phyloP scores from a whole-genome alignment of 2,113 vertebrate species.

The Sapajus apella region DNA sequence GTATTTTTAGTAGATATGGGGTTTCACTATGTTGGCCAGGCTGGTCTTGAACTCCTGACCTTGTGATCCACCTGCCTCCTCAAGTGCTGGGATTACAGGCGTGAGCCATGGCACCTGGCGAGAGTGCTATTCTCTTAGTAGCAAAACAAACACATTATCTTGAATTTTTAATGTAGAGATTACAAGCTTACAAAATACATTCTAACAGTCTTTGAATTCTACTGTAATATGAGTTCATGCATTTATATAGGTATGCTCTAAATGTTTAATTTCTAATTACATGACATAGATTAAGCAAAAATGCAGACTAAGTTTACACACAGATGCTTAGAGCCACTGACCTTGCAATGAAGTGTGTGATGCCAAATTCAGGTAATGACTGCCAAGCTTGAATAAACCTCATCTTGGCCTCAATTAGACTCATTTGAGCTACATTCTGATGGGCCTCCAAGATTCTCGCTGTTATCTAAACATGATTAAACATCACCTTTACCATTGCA shows the following conservation, averaged over 20 bases:
- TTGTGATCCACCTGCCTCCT: too few relatives aligned
- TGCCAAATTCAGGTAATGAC: conserved; percentile 97
- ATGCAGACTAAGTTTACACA: background rate
- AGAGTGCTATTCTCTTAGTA: background rate
- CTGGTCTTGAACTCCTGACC: too few relatives aligned
- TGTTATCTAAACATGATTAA: conserved; percentile 89
- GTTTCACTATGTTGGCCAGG: too few relatives aligned
- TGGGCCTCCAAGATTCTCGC: conserved; percentile 97
- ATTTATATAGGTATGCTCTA: background rate
- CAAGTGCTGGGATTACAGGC: too few relatives aligned
- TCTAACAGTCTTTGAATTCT: background rate
- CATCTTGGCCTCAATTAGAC: conserved; percentile 99
- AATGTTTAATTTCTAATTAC: background rate
- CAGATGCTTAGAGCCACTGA: conserved; percentile 71
- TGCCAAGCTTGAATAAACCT: conserved; percentile 99
- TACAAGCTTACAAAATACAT: background rate
- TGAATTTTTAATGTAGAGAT: background rate
- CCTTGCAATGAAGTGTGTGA: conserved; percentile 99
- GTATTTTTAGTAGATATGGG: too few relatives aligned
- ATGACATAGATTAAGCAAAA: background rate
- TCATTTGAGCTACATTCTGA: conserved; percentile 99
- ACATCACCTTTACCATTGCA: conserved; percentile 57
- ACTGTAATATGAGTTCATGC: background rate
- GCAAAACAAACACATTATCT: background rate
- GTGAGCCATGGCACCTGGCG: background rate